Evolutionary conservation across 2,113 vertebrate species (phyloP).

Genomic region (Zosterops lateralis): DNA sequence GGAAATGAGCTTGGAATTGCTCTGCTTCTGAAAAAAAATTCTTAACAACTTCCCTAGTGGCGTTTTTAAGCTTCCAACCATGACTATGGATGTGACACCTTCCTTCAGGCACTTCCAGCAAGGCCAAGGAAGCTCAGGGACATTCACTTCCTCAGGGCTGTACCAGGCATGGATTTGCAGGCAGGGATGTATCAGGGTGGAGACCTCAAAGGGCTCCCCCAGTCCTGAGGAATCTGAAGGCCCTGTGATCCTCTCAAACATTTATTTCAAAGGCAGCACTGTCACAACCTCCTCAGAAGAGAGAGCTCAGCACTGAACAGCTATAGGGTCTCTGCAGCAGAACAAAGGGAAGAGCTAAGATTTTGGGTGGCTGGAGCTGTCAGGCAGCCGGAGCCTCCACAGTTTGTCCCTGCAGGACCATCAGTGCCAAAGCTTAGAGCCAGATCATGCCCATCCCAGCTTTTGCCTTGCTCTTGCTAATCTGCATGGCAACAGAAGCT

Average conservation of each 20-base stretch:
- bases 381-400: not conserved
- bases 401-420: not conserved
- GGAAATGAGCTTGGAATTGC: not conserved
- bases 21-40: not conserved
- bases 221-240: not conserved
- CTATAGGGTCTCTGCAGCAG: not conserved
- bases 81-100: not conserved
- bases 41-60: not conserved
- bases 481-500: not conserved
- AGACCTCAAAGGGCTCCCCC: not conserved
- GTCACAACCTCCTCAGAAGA: not conserved
- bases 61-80: accelerated
- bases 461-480: not conserved
- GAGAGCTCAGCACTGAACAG: not conserved
- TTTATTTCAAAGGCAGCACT: not conserved
- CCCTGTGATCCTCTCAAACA: accelerated
- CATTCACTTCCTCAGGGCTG: not conserved
- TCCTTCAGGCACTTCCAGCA: not conserved
- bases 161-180: not conserved
- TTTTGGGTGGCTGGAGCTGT: not conserved
- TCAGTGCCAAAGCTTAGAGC: not conserved
- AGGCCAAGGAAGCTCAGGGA: not conserved
- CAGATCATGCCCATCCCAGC: accelerated
- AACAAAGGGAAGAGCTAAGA: not conserved
- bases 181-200: accelerated